Percentiles rank a stretch among this genome's conserved stretches.
These are phyloP conservation scores for Acheta domesticus DNA, from an alignment of 2,888 invertebrate genomes.

Conservation along the genomic window DNA sequence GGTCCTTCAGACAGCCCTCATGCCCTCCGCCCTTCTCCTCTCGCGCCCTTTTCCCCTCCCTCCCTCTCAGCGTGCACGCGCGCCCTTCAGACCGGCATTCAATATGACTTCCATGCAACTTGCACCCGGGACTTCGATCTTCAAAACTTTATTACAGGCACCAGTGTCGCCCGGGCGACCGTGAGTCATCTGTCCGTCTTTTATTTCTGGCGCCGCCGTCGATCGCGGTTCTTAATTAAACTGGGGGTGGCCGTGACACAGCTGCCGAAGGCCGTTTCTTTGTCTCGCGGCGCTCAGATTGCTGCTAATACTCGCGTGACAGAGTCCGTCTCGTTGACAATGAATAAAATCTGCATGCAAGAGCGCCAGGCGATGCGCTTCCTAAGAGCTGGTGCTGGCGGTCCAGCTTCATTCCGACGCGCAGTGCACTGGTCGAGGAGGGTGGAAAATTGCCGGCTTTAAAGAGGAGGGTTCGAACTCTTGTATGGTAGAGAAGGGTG, in stretches of 20 bases:
- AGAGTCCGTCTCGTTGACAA: not conserved
- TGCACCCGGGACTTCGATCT: not conserved
- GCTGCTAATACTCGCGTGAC: not conserved
- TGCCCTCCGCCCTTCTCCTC: not conserved
- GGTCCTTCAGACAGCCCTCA: too few species aligned
- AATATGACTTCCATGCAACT: constrained; percentile 9
- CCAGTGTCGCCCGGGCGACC: not conserved
- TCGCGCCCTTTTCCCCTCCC: not conserved
- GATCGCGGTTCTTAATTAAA: not conserved
- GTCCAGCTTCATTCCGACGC: not conserved
- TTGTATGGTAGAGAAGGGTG: too few species aligned
- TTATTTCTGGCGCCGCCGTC: not conserved
- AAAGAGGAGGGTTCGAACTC: too few species aligned
- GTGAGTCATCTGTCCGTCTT: constrained; percentile 18
- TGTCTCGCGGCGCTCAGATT: not conserved
- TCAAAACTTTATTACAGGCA: constrained; percentile 8
- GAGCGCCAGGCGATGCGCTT: not conserved
- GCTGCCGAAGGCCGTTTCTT: not conserved
- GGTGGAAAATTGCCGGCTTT: too few species aligned
- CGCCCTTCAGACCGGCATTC: not conserved
- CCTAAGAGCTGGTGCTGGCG: not conserved
- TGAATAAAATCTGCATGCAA: not conserved
- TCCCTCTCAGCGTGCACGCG: not conserved
- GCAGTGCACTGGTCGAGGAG: not conserved
- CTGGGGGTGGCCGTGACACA: not conserved